Evolutionary conservation across 2,888 invertebrate species (phyloP), one percentile per base, ranked within the genome.

Genomic region (Coenonympha arcania): DNA sequence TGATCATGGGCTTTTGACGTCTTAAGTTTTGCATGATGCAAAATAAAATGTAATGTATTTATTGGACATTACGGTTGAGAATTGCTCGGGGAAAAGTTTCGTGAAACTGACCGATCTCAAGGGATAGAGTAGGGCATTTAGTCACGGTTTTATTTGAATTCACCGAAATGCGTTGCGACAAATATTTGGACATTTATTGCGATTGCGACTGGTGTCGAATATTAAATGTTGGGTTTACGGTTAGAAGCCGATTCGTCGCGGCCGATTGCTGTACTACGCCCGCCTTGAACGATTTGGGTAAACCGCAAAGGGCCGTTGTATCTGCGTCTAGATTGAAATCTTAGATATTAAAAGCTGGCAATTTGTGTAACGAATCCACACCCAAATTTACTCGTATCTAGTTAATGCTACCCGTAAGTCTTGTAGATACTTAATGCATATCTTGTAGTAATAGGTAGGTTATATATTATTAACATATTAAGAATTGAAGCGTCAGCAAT

Each of bases 151-250:
- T 84, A 84, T 85, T 84, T 79, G 85, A 80, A 83, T 82, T 73
- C 72, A 67, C 73, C 68, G 72, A 68, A 79, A 79, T 75, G 75
- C 69, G 65, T 71, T 71, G 75, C 76, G 75, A 83, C 84, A 85
- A 85, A 86, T 85, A 86, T 86, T 86, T 84, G 79, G 78, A 84
- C 83, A 76, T 84, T 82, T 84, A 86, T 86, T 84, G 71, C 68
- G 54, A 69, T 65, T 60, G 65, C 56, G 71, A 57, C 69, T 73
- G 74, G 83, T 79, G 79, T 71, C 73, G 84, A 79, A 84, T 84
- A 84, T 78, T 78, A 84, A 84, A 69, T 73, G 71, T 58, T 66
- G 69, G 61, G 78, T 74, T 76, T 73, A 76, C 73, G 76, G 71
- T 74, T 34, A n/a, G 62, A 52, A 22, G 50, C 39, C 58, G 60